A percentile compares a stretch with the other conserved stretches of the same genome.
These are phyloP conservation scores for Leptopterna dolabrata DNA, from an alignment of 2,888 invertebrate genomes.

Conservation along the genomic window DNA sequence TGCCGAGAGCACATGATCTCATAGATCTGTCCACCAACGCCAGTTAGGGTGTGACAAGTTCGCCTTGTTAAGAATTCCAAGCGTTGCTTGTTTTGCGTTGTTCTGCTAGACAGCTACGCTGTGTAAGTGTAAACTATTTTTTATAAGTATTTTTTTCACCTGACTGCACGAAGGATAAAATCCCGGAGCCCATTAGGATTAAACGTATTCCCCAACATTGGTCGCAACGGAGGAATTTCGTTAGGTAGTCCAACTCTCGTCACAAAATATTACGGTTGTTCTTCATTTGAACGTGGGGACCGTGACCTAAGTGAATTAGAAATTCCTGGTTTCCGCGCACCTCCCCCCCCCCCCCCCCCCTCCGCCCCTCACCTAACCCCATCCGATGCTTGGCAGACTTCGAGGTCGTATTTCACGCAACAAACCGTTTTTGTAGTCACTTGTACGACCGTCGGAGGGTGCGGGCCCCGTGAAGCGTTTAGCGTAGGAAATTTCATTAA, in stretches of 20 bases:
- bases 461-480: slow-evolving; percentile 10
- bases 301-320: slow-evolving; percentile 33
- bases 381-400: not conserved
- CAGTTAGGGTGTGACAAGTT: too few species aligned
- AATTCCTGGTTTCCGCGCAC: slow-evolving; percentile 18
- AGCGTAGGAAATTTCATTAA: slow-evolving; percentile 42
- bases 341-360: not conserved
- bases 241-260: slow-evolving; percentile 11
- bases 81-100: too few species aligned
- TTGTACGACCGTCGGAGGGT: not conserved
- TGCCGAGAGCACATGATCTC: too few species aligned
- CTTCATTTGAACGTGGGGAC: slow-evolving; percentile 22
- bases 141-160: too few species aligned
- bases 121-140: too few species aligned
- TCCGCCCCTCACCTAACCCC: not conserved
- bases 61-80: too few species aligned
- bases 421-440: slow-evolving; percentile 27
- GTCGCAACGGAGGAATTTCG: not conserved
- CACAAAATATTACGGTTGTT: slow-evolving; percentile 35
- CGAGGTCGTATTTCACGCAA: slow-evolving; percentile 32
- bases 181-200: not conserved
- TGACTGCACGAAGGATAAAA: not conserved
- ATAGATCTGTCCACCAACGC: too few species aligned
- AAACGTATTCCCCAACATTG: not conserved
- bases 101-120: too few species aligned